Conservation (phyloP, 2,888 invertebrate species). For the Stratiomys singularior region DNA sequence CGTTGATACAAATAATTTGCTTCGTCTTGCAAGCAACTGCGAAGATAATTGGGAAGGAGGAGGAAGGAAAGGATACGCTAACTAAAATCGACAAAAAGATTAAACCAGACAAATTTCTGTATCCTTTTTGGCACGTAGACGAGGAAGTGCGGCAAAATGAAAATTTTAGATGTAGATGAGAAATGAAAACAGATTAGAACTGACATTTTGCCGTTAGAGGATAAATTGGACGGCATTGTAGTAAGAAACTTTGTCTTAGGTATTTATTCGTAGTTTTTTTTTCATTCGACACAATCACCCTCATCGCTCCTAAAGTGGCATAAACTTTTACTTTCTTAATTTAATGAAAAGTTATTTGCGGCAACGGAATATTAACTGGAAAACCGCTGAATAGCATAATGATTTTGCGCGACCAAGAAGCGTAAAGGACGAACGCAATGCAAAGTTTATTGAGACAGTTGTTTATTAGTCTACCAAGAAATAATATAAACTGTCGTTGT, state of each 20-base stretch:
- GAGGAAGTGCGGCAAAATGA: no score
- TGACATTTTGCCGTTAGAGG: constrained; percentile 6
- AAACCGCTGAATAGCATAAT: no score
- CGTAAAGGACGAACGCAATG: no score
- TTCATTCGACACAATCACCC: no score
- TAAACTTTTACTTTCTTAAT: not conserved
- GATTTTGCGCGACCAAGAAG: no score
- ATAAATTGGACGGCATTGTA: constrained; percentile 5
- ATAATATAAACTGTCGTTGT: no score
- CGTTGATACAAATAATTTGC: not conserved
- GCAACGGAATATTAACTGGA: no score
- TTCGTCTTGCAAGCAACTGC: not conserved
- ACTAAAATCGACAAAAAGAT: not conserved
- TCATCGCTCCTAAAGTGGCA: not conserved
- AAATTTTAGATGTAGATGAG: not conserved
- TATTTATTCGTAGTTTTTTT: no score
- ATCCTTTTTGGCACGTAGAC: not conserved
- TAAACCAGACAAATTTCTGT: not conserved
- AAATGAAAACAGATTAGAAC: constrained; percentile 34
- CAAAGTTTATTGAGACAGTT: no score
- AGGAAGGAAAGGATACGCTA: not conserved
- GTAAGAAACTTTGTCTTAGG: not conserved
- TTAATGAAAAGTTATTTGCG: not conserved
- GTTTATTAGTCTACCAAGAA: no score
- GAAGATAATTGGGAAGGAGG: not conserved